Evolutionary conservation across 2,888 invertebrate genomes (phyloP), one percentile per base, ranked within the genome.

Genomic region (Neria commutata): DNA sequence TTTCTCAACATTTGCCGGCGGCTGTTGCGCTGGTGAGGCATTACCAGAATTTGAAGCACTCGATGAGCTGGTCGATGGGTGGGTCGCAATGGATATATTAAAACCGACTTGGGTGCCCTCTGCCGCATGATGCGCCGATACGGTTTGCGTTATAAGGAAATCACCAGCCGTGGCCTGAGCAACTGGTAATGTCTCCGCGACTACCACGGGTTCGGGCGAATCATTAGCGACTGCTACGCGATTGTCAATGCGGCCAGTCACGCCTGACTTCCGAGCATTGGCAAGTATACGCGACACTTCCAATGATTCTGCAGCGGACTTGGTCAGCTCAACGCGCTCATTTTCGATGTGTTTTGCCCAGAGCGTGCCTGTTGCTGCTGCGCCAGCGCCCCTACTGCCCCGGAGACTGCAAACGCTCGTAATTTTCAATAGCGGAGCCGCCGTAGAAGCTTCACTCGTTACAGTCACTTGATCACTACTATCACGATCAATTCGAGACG

Each of bases 91-190:
- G 0, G 70, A 68, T 53, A 75, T 75, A 52, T 70, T 70, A 11
- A 75, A 68, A 17, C 71, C 62, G 5, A 53, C 56, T 60, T 58
- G 60, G 24, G 46, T 14, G 1, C 64, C 61, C 33, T 66, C 50
- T 17, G 63, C 65, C 3, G 69, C 72, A 19, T 70, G 66, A 37
- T 70, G 66, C 16, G 77, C 71, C 17, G 72, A 67, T 47, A 77
- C 54, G 0, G 67, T 68, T 67, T 70, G 70, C 1, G 70, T 70
- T 25, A 70, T 65, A 1, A 70, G 54, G 50, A 63, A 70, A 26
- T 66, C 64, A 6, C 67, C 68, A 19, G 56, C 59, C 2, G 60
- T 66, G 1, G 64, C 61, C 56, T 67, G 68, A n/a, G 60, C 61
- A 11, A 66, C 56, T 3, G 66, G 67, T n/a, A 67, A 25, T 14